Evolutionary conservation across 1,140 invertebrate genomes (phyloP).

Genomic region (Oncopodura yosiiana): DNA sequence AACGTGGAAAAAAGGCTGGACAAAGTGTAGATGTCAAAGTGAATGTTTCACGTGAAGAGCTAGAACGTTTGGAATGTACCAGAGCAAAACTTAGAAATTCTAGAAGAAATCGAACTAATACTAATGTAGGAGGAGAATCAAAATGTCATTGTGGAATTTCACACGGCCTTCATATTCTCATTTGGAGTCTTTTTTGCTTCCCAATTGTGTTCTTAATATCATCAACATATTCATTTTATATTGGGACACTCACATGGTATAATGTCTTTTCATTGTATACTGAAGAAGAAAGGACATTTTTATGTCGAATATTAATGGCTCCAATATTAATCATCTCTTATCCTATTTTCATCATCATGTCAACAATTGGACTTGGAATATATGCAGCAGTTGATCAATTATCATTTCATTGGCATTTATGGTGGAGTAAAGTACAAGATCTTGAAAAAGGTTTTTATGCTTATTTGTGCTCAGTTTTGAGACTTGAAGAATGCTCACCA

Average conservation of each 20-base stretch:
- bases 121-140: background rate
- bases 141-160: constrained; percentile 44
- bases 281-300: constrained; percentile 55
- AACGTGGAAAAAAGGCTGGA: background rate
- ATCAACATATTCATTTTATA: constrained; percentile 58
- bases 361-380: constrained; percentile 53
- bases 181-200: constrained; percentile 54
- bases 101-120: background rate
- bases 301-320: constrained; percentile 51
- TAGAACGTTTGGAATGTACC: too few species aligned
- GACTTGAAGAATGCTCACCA: constrained; percentile 59
- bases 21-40: background rate
- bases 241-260: constrained; percentile 65
- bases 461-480: constrained; percentile 58
- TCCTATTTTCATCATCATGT: constrained; percentile 57
- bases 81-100: too few species aligned
- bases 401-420: constrained; percentile 55
- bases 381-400: constrained; percentile 58
- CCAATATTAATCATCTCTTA: constrained; percentile 60
- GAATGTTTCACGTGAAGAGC: background rate
- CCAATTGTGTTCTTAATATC: constrained; percentile 56
- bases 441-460: constrained; percentile 70
- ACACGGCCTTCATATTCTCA: constrained; percentile 56
- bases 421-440: constrained; percentile 60
- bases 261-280: constrained; percentile 61